Conservation (phyloP, 2,888 invertebrate genomes). For the Sinelater perroti region DNA sequence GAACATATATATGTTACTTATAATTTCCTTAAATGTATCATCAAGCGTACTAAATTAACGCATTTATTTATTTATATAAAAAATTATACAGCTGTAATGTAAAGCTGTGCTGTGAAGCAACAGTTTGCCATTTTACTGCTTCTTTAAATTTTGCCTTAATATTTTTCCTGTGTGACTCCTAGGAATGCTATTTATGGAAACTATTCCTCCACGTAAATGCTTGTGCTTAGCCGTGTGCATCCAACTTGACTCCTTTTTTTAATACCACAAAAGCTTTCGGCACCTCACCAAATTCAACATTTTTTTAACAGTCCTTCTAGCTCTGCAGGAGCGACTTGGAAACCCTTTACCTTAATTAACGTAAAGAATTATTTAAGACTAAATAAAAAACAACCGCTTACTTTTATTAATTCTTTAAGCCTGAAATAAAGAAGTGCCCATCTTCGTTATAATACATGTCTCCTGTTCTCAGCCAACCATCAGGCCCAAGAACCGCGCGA, state of each 20-base stretch:
- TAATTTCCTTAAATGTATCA: no score
- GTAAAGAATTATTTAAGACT: no score
- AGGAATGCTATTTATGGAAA: conserved; percentile 73
- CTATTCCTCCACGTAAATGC: conserved; percentile 71
- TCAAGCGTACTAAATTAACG: no score
- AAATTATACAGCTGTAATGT: no score
- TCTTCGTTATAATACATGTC: conserved; percentile 70
- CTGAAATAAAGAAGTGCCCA: conserved; percentile 73
- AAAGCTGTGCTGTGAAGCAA: no score
- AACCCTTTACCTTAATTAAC: conserved; percentile 75
- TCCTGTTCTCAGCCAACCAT: conserved; percentile 80
- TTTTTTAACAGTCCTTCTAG: conserved; percentile 80
- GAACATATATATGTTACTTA: no score
- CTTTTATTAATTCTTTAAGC: conserved; percentile 82
- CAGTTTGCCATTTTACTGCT: no score
- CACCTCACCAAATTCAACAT: conserved; percentile 72
- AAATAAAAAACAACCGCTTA: no score
- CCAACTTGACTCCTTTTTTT: conserved; percentile 58
- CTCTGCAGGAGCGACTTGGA: conserved; percentile 86
- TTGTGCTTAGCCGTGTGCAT: conserved; percentile 70
- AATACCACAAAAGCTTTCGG: conserved; percentile 77
- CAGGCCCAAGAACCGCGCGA: conserved; percentile 68
- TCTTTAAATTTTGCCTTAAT: conserved; percentile 60
- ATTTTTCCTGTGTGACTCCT: conserved; percentile 83
- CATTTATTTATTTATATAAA: no score